These are phyloP conservation scores for Porites australiensis DNA, from an alignment of 64 coral and sea anemone species.

Conservation along the genomic window DNA sequence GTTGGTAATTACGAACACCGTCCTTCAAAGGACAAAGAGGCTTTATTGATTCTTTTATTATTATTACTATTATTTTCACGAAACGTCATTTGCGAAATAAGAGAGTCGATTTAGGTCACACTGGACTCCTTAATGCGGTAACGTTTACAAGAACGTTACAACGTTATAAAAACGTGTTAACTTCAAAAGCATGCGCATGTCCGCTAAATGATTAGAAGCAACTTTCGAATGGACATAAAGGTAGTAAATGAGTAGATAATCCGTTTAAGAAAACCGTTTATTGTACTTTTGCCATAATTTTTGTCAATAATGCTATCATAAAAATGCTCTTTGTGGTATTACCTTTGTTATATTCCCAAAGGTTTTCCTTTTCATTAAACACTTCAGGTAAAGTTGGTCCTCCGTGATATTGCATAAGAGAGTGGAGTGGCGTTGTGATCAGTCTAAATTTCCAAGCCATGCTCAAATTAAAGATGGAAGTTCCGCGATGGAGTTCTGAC, in stretches of 20 bases:
- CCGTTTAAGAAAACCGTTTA: neutral
- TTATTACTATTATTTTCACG: too few relatives aligned
- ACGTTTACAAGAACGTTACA: too few relatives aligned
- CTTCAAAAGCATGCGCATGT: too few relatives aligned
- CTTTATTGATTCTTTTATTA: too few relatives aligned
- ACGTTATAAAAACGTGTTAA: too few relatives aligned
- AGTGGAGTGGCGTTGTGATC: neutral
- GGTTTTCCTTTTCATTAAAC: neutral
- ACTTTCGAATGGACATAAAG: neutral
- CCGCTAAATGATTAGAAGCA: too few relatives aligned
- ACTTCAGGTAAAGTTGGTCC: neutral
- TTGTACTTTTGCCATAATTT: neutral
- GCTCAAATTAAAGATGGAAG: conserved; percentile 17
- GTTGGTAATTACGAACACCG: too few relatives aligned
- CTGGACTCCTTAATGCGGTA: too few relatives aligned
- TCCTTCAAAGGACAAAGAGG: too few relatives aligned
- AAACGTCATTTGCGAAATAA: too few relatives aligned
- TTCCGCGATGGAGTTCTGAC: conserved; percentile 3
- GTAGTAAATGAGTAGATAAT: neutral
- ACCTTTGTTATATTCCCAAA: neutral
- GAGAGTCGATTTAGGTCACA: too few relatives aligned
- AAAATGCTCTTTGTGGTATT: neutral
- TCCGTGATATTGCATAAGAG: neutral
- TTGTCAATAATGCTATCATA: neutral
- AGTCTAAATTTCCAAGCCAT: neutral